phyloP scores from a whole-genome alignment of 2,888 invertebrate species.

The Pasiphila rectangulata region DNA sequence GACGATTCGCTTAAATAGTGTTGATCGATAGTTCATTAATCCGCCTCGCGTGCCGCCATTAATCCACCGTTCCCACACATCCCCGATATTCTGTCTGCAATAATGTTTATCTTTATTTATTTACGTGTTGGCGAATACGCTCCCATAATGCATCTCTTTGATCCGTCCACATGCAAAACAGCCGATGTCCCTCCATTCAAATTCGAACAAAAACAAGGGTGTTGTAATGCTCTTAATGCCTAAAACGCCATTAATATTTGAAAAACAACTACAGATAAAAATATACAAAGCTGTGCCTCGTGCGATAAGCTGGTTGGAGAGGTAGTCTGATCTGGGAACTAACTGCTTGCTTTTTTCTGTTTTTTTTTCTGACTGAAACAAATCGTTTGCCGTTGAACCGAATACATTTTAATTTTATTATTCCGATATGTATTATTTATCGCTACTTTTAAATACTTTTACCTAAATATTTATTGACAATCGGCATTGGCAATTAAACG shows the following conservation, averaged over 20 bases:
- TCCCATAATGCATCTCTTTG: constrained; percentile 63
- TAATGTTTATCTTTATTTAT: constrained; percentile 74
- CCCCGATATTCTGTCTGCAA: constrained; percentile 26
- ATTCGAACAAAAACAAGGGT: constrained; percentile 75
- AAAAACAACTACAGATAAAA: constrained; percentile 75
- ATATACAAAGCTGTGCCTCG: constrained; percentile 55
- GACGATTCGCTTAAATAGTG: not conserved
- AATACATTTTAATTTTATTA: not conserved
- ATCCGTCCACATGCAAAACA: constrained; percentile 59
- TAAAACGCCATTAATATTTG: constrained; percentile 75
- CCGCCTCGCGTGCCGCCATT: constrained; percentile 23
- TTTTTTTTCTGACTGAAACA: not conserved
- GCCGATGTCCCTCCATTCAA: constrained; percentile 60
- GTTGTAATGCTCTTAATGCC: constrained; percentile 72
- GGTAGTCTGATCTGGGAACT: constrained; percentile 26
- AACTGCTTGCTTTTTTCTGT: constrained; percentile 3
- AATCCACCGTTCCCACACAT: constrained; percentile 30
- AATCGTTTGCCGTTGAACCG: not conserved
- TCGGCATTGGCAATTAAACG: no score
- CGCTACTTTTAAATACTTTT: no score
- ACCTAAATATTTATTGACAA: no score
- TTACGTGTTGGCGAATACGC: constrained; percentile 75
- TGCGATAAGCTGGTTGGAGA: constrained; percentile 42
- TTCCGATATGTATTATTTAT: not conserved
- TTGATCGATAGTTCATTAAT: constrained; percentile 20